phyloP scores from a whole-genome alignment of 2,113 vertebrate genomes.

The Tretioscincus oriximinensis region DNA sequence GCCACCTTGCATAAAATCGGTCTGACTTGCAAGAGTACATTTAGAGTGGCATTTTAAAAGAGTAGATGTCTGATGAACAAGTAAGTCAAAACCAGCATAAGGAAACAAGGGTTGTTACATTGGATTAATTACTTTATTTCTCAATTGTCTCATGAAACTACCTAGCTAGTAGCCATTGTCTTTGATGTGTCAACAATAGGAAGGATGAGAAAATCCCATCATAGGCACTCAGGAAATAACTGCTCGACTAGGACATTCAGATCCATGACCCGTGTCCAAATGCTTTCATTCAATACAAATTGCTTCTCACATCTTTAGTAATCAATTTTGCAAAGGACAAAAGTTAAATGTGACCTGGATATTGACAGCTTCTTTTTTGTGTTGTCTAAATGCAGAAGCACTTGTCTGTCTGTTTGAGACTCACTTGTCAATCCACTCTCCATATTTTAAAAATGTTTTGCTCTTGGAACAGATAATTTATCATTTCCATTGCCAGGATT shows the following conservation, averaged over 20 bases:
- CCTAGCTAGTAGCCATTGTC: background rate
- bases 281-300: slow-evolving; percentile 50
- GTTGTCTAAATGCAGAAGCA: slow-evolving; percentile 33
- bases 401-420: slow-evolving; percentile 17
- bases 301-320: slow-evolving; percentile 49
- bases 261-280: slow-evolving; percentile 52
- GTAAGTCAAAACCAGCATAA: slow-evolving; percentile 17
- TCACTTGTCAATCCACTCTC: slow-evolving; percentile 9
- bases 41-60: background rate
- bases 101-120: background rate
- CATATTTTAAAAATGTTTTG: background rate
- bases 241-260: slow-evolving; percentile 31
- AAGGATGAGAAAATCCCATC: slow-evolving; percentile 35
- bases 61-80: background rate
- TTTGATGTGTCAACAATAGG: slow-evolving; percentile 18
- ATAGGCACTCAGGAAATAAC: slow-evolving; percentile 41
- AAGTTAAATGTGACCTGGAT: slow-evolving; percentile 35
- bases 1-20: background rate
- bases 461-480: background rate
- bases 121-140: background rate
- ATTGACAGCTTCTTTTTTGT: slow-evolving; percentile 31
- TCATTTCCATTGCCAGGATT: background rate
- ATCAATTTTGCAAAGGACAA: slow-evolving; percentile 47
- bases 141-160: background rate
- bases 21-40: background rate